These are phyloP conservation scores for Tanytarsus gracilentus DNA, from an alignment of 2,888 invertebrate genomes.

Conservation along the genomic window DNA sequence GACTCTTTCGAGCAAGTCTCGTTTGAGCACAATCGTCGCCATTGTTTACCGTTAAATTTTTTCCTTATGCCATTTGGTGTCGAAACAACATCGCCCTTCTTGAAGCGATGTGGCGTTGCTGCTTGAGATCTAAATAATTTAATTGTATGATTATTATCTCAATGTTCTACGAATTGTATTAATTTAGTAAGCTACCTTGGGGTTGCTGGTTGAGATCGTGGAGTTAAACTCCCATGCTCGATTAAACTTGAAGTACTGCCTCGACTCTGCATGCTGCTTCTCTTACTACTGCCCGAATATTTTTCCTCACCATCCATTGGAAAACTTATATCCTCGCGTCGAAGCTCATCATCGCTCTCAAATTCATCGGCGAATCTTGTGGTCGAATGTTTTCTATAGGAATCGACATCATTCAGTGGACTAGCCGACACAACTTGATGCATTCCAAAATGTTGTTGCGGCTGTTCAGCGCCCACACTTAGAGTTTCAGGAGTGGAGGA, in stretches of 20 bases:
- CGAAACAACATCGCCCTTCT: slow-evolving; percentile 89
- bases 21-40: slow-evolving; percentile 93
- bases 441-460: slow-evolving; percentile 29
- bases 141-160: slow-evolving; percentile 1
- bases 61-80: slow-evolving; percentile 93
- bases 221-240: slow-evolving; percentile 73
- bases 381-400: slow-evolving; percentile 41
- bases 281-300: slow-evolving; percentile 71
- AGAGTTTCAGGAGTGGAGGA: slow-evolving; percentile 35
- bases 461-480: slow-evolving; percentile 29
- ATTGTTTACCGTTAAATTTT: slow-evolving; percentile 99
- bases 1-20: slow-evolving; percentile 95
- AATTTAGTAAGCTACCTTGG: slow-evolving; percentile 52
- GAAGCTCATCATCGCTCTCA: slow-evolving; percentile 84
- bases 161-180: background rate
- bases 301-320: slow-evolving; percentile 64
- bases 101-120: slow-evolving; percentile 89
- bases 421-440: slow-evolving; percentile 30
- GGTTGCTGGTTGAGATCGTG: slow-evolving; percentile 84
- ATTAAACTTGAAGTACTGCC: slow-evolving; percentile 82
- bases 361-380: slow-evolving; percentile 65
- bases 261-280: slow-evolving; percentile 84
- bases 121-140: slow-evolving; percentile 63
- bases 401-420: slow-evolving; percentile 38
- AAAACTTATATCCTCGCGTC: slow-evolving; percentile 78